Conservation (phyloP, 2,888 invertebrate genomes). For the Trichopoda pennipes region DNA sequence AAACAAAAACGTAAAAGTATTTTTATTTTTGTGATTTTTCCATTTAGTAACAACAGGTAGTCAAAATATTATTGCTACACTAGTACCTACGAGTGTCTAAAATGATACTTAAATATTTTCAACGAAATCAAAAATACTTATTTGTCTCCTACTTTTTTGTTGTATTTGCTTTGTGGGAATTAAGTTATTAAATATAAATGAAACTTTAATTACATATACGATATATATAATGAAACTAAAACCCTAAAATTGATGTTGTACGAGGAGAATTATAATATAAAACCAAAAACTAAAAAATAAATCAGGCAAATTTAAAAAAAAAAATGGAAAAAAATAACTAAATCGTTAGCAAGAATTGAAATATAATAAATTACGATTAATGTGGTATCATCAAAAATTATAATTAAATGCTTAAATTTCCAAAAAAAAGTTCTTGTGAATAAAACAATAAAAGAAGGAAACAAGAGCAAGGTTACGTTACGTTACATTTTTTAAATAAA, state of each 20-base stretch:
- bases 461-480: conserved; percentile 60
- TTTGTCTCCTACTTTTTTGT: background rate
- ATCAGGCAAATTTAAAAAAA: background rate
- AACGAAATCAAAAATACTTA: conserved; percentile 1
- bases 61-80: conserved; percentile 15
- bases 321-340: conserved; percentile 5
- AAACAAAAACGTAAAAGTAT: conserved; percentile 2
- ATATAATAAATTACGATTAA: conserved; percentile 22
- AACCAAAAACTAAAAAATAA: background rate
- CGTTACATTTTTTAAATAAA: conserved; percentile 49
- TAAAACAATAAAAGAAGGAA: conserved; percentile 38
- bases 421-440: conserved; percentile 25
- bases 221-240: background rate
- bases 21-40: conserved; percentile 8
- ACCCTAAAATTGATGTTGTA: conserved; percentile 26
- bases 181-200: conserved; percentile 60
- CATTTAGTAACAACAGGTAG: conserved; percentile 41
- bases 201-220: conserved; percentile 31
- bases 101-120: conserved; percentile 29
- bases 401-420: conserved; percentile 39
- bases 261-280: conserved; percentile 1
- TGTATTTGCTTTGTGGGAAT: conserved; percentile 6
- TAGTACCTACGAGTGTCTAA: background rate
- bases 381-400: conserved; percentile 43
- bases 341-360: background rate